Percentiles rank a stretch among this genome's conserved stretches.
These are phyloP conservation scores for Collichthys lucidus DNA, from an alignment of 2,113 vertebrate species.

Conservation along the genomic window DNA sequence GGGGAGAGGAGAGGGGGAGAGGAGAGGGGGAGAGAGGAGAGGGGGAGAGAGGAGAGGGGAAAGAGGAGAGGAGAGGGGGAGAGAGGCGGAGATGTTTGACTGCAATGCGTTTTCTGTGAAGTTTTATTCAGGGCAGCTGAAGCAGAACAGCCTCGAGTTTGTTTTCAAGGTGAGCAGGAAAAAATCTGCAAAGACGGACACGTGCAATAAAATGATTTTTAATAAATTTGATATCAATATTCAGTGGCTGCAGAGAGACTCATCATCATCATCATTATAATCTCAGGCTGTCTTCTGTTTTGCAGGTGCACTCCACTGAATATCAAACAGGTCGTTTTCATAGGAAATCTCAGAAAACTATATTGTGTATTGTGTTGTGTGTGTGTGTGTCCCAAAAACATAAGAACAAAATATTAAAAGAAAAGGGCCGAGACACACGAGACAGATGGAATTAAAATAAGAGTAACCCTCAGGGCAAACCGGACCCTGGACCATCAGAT, in stretches of 20 bases:
- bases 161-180: background rate
- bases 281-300: background rate
- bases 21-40: too few relatives aligned
- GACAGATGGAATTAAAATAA: background rate
- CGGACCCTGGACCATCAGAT: background rate
- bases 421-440: background rate
- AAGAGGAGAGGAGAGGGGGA: background rate
- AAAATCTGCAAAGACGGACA: background rate
- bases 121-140: slow-evolving; percentile 31
- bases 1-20: too few relatives aligned
- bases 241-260: background rate
- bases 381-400: background rate
- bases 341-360: too few relatives aligned
- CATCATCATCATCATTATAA: too few relatives aligned
- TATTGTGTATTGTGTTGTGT: too few relatives aligned
- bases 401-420: background rate
- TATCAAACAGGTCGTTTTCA: background rate
- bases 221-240: background rate
- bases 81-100: background rate
- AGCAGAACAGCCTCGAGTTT: background rate
- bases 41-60: background rate
- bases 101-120: slow-evolving; percentile 46
- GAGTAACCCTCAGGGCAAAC: background rate
- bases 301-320: background rate
- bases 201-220: background rate